Percentiles rank a stretch among this genome's conserved stretches.
Evolutionary conservation across 2,113 vertebrate genomes (phyloP).

Genomic region (Triplophysa dalaica): DNA sequence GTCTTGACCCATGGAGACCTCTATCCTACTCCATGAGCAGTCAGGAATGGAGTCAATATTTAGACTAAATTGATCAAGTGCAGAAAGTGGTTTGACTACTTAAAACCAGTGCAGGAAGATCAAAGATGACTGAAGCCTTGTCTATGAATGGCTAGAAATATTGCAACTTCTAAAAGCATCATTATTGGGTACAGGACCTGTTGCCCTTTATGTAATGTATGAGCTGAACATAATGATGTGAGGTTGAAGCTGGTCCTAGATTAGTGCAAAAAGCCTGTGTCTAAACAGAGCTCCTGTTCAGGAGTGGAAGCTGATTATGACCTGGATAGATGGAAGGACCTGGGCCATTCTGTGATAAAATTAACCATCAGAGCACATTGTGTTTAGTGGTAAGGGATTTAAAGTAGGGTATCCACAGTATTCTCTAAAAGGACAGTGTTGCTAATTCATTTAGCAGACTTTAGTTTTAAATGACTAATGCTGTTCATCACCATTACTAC

Average conservation of each 20-base stretch:
- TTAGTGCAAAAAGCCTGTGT: neutral
- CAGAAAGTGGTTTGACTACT: slow-evolving; percentile 23
- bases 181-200: neutral
- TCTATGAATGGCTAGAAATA: neutral
- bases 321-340: slow-evolving; percentile 48
- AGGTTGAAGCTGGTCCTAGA: slow-evolving; percentile 17
- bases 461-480: neutral
- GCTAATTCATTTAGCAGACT: neutral
- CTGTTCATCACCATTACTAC: too few species aligned
- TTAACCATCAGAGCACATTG: slow-evolving; percentile 41
- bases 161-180: neutral
- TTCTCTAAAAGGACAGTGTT: neutral
- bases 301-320: slow-evolving; percentile 33
- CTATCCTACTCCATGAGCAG: slow-evolving; percentile 15
- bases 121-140: neutral
- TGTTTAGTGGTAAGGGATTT: slow-evolving; percentile 16
- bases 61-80: slow-evolving; percentile 18
- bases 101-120: neutral
- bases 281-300: slow-evolving; percentile 19
- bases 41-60: slow-evolving; percentile 24
- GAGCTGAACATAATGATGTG: slow-evolving; percentile 1
- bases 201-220: neutral
- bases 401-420: slow-evolving; percentile 45
- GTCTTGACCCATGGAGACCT: slow-evolving; percentile 19
- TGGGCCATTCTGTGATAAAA: slow-evolving; percentile 49